Percentiles rank a stretch among this genome's conserved stretches.
Evolutionary conservation across 2,888 invertebrate genomes (phyloP).

Genomic region (Lumbricus terrestris): DNA sequence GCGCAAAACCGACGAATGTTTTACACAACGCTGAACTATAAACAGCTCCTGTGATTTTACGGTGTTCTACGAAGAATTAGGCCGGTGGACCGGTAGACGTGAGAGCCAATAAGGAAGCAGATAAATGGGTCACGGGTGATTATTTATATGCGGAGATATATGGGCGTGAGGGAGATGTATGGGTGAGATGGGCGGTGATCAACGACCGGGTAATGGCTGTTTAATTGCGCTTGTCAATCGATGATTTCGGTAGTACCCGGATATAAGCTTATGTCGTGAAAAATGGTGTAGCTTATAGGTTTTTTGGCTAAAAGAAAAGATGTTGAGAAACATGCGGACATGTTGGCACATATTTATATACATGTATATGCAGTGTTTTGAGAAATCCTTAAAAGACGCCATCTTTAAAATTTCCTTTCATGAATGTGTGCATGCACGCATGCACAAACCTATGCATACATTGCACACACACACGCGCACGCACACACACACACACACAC

Average conservation of each 20-base stretch:
- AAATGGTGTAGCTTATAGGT: neutral
- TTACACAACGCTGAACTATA: neutral
- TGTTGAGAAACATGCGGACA: neutral
- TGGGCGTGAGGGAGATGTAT: neutral
- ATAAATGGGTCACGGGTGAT: neutral
- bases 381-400: too few relatives aligned
- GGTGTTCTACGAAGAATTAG: neutral
- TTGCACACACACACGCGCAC: too few relatives aligned
- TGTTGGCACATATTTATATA: too few relatives aligned
- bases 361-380: neutral
- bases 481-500: too few relatives aligned
- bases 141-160: neutral
- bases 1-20: neutral
- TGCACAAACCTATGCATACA: too few relatives aligned
- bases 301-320: neutral
- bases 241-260: neutral
- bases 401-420: too few relatives aligned
- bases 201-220: neutral
- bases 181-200: neutral
- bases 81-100: neutral
- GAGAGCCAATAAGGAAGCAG: neutral
- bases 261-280: too few relatives aligned
- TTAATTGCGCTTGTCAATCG: neutral
- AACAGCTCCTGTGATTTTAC: neutral
- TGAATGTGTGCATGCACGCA: neutral